Percentiles rank a stretch among this genome's conserved stretches.
Conservation (phyloP, 2,113 vertebrate species). For the Zapus hudsonius region DNA sequence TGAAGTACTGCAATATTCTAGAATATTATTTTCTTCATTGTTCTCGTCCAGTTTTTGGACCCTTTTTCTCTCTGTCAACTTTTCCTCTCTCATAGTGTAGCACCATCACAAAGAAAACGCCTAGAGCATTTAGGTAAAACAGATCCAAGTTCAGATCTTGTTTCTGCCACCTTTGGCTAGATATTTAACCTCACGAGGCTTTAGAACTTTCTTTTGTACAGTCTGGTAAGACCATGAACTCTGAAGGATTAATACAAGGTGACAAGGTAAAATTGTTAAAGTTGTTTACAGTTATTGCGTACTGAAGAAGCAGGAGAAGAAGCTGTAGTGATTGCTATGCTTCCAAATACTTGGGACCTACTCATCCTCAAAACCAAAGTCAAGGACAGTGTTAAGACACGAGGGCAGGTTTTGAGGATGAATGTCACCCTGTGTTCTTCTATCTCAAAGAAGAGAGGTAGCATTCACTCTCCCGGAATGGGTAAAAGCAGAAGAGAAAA, state of each 20-base stretch:
- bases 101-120: background rate
- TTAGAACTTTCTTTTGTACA: background rate
- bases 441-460: background rate
- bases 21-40: background rate
- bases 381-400: background rate
- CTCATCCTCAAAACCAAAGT: background rate
- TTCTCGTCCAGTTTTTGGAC: background rate
- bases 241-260: background rate
- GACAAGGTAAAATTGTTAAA: background rate
- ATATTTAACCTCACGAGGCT: background rate
- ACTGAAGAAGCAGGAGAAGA: background rate
- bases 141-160: constrained; percentile 5
- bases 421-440: background rate
- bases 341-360: background rate
- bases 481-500: background rate
- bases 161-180: background rate
- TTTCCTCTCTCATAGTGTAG: background rate
- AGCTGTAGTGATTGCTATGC: background rate
- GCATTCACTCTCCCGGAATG: background rate
- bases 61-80: background rate
- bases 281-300: background rate
- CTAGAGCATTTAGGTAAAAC: background rate
- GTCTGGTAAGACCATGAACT: background rate
- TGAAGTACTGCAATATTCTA: background rate
- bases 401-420: background rate